A percentile compares a stretch with the other conserved stretches of the same genome.
phyloP scores from a whole-genome alignment of 2,797 vertebrate species.

The Furcifer pardalis region DNA sequence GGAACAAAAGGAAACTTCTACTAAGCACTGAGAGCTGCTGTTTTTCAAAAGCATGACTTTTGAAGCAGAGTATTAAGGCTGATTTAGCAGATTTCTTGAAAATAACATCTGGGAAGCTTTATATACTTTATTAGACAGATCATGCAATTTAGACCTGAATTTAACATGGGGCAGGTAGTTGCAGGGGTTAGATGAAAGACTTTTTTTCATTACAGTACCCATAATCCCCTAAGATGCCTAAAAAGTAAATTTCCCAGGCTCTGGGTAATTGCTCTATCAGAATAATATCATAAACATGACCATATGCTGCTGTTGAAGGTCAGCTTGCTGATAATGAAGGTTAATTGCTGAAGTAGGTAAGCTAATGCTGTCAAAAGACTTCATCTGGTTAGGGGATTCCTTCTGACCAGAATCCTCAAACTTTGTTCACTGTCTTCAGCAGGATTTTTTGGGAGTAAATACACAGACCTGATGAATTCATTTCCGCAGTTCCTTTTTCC shows the following conservation, averaged over 20 bases:
- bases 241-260: too few relatives aligned
- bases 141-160: not conserved
- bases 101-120: slow-evolving; percentile 49
- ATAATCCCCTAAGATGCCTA: too few relatives aligned
- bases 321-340: not conserved
- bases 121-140: slow-evolving; percentile 37
- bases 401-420: not conserved
- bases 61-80: slow-evolving; percentile 24
- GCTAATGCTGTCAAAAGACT: not conserved
- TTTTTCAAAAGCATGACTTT: slow-evolving; percentile 49
- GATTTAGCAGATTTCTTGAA: slow-evolving; percentile 40
- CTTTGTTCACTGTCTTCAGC: not conserved
- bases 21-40: slow-evolving; percentile 27
- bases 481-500: too few relatives aligned
- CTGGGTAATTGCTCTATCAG: not conserved
- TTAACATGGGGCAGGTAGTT: not conserved
- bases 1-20: slow-evolving; percentile 50
- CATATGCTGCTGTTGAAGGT: not conserved
- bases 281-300: not conserved
- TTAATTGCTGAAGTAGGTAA: not conserved
- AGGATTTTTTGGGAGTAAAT: not conserved
- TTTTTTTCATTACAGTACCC: too few relatives aligned
- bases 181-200: too few relatives aligned
- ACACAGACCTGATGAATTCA: not conserved
- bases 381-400: not conserved